Evolutionary conservation across 2,888 invertebrate genomes (phyloP).

Genomic region (Himalopsyche tibetana): DNA sequence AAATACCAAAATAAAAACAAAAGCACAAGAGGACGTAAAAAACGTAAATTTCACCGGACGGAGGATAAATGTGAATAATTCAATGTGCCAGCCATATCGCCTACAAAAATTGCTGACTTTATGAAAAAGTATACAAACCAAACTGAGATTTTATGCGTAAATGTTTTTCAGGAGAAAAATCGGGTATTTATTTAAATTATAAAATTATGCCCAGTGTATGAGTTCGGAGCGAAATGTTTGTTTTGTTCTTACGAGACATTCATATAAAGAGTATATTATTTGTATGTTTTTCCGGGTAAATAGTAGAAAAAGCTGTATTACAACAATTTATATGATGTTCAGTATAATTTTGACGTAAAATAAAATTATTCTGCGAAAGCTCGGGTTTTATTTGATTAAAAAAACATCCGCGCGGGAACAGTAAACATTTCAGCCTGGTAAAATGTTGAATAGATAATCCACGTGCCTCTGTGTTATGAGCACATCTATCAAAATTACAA

Average conservation of each 20-base stretch:
- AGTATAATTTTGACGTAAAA: not conserved
- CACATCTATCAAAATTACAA: too few relatives aligned
- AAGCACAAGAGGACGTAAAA: too few relatives aligned
- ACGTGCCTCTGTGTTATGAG: too few relatives aligned
- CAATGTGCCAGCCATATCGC: not conserved
- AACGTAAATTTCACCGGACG: not conserved
- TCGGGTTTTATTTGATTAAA: conserved; percentile 5
- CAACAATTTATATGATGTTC: not conserved
- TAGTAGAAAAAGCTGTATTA: not conserved
- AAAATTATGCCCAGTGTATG: not conserved
- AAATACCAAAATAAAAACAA: too few relatives aligned
- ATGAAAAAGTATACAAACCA: not conserved
- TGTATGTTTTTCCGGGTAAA: not conserved
- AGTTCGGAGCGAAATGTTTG: not conserved
- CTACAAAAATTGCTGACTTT: not conserved
- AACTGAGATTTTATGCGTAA: not conserved
- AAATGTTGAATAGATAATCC: too few relatives aligned
- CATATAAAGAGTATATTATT: not conserved
- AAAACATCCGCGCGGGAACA: not conserved
- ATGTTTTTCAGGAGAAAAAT: not conserved
- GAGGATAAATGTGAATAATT: not conserved
- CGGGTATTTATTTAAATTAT: not conserved
- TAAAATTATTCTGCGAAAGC: conserved; percentile 1
- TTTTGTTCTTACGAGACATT: not conserved
- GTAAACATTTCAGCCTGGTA: not conserved